Conservation (phyloP, 2,888 invertebrate species). For the Phoronis australis region DNA sequence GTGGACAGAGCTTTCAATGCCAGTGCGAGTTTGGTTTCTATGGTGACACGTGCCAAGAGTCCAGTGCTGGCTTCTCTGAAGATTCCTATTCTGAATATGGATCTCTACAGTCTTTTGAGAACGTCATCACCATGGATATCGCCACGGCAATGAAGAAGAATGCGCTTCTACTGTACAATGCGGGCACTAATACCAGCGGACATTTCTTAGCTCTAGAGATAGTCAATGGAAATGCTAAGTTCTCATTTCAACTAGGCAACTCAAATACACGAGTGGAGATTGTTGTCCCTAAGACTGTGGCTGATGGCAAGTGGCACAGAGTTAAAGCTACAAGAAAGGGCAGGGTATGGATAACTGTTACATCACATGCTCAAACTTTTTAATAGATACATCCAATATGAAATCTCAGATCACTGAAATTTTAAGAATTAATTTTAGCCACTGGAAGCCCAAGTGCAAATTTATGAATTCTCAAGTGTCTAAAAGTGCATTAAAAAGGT, state of each 20-base stretch:
- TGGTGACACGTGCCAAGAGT: conserved; percentile 84
- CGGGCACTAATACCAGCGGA: conserved; percentile 71
- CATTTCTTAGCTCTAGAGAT: conserved; percentile 91
- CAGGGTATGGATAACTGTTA: conserved; percentile 34
- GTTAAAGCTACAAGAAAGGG: conserved; percentile 57
- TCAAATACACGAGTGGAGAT: conserved; percentile 78
- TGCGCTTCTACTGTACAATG: conserved; percentile 84
- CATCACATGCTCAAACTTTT: too few relatives aligned
- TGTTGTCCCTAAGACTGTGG: conserved; percentile 65
- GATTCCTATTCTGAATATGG: conserved; percentile 83
- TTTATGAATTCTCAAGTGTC: too few relatives aligned
- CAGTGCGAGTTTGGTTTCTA: conserved; percentile 80
- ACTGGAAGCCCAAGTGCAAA: too few relatives aligned
- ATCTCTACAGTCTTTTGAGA: conserved; percentile 70
- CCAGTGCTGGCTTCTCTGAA: conserved; percentile 83
- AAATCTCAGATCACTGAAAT: too few relatives aligned
- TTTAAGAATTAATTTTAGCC: too few relatives aligned
- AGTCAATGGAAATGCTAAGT: conserved; percentile 74
- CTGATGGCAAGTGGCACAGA: conserved; percentile 87
- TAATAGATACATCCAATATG: too few relatives aligned
- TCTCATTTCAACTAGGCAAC: conserved; percentile 64
- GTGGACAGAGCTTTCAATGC: conserved; percentile 65
- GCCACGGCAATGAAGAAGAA: conserved; percentile 81
- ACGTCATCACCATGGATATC: conserved; percentile 85
- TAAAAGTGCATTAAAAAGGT: too few relatives aligned